Conservation (phyloP, 2,888 invertebrate species). For the Smittia aterrima region DNA sequence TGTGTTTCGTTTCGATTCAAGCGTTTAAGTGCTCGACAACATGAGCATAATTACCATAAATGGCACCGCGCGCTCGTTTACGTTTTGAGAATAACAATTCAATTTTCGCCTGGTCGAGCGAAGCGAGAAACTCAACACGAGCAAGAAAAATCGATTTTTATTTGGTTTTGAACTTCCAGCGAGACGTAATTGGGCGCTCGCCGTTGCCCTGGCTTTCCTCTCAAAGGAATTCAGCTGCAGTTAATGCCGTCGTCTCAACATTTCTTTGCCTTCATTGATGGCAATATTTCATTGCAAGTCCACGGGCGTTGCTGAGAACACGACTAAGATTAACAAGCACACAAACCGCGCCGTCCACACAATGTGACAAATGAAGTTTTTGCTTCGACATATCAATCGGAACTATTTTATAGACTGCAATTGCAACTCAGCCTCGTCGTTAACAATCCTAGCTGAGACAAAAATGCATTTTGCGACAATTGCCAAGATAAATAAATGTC, state of each 20-base stretch:
- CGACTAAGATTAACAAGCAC: not conserved
- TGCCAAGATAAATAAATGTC: constrained; percentile 33
- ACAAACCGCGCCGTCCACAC: not conserved
- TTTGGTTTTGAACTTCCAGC: not conserved
- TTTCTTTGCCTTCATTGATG: not conserved
- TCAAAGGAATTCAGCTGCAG: too few species aligned
- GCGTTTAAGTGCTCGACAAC: constrained; percentile 32
- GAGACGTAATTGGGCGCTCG: too few species aligned
- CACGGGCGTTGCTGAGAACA: not conserved
- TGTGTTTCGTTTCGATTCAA: not conserved
- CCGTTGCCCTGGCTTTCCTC: too few species aligned
- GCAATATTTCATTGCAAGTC: not conserved
- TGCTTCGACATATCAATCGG: not conserved
- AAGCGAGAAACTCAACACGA: not conserved
- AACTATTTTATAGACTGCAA: constrained; percentile 37
- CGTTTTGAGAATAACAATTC: constrained; percentile 41
- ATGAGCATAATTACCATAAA: constrained; percentile 40
- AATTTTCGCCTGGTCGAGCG: constrained; percentile 27
- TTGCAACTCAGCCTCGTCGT: constrained; percentile 12
- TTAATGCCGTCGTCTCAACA: not conserved
- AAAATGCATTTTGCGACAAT: constrained; percentile 34
- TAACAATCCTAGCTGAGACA: constrained; percentile 4
- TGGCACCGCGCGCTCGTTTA: constrained; percentile 40
- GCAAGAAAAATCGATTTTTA: not conserved
- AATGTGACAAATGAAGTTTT: constrained; percentile 38